Conservation (phyloP, 2,797 vertebrate genomes). For the Gobionotothen gibberifrons region DNA sequence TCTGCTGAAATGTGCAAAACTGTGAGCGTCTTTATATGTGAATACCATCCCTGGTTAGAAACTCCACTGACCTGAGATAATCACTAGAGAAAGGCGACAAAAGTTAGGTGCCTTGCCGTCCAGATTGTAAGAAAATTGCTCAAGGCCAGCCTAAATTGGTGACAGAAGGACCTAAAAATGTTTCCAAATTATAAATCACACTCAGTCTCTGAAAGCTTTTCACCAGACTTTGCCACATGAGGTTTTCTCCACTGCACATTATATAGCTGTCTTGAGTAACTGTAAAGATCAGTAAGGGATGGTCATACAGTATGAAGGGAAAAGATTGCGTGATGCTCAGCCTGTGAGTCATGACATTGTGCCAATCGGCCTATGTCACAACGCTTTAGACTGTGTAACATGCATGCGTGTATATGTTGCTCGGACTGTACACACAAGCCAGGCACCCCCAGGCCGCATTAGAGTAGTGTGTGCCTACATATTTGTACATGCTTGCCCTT, state of each 20-base stretch:
- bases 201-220: slow-evolving; percentile 17
- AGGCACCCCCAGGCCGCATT: slow-evolving; percentile 31
- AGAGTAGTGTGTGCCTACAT: slow-evolving; percentile 20
- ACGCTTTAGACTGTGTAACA: slow-evolving; percentile 35
- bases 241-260: neutral
- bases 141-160: slow-evolving; percentile 6
- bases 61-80: slow-evolving; percentile 58
- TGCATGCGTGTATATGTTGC: slow-evolving; percentile 36
- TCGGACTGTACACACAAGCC: slow-evolving; percentile 47
- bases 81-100: slow-evolving; percentile 29
- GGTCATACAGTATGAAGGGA: slow-evolving; percentile 53
- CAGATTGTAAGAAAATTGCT: slow-evolving; percentile 21
- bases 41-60: slow-evolving; percentile 40
- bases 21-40: slow-evolving; percentile 14
- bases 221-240: neutral
- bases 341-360: slow-evolving; percentile 61
- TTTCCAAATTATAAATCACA: slow-evolving; percentile 24
- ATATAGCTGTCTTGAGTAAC: slow-evolving; percentile 10
- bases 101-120: slow-evolving; percentile 1
- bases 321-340: slow-evolving; percentile 57
- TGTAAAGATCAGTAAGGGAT: slow-evolving; percentile 9
- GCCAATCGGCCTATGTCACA: slow-evolving; percentile 65
- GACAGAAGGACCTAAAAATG: slow-evolving; percentile 29
- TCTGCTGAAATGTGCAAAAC: slow-evolving; percentile 24
- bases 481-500: slow-evolving; percentile 15